These are phyloP conservation scores for Triplophysa bombifrons DNA, from an alignment of 2,797 vertebrate genomes.

Conservation along the genomic window DNA sequence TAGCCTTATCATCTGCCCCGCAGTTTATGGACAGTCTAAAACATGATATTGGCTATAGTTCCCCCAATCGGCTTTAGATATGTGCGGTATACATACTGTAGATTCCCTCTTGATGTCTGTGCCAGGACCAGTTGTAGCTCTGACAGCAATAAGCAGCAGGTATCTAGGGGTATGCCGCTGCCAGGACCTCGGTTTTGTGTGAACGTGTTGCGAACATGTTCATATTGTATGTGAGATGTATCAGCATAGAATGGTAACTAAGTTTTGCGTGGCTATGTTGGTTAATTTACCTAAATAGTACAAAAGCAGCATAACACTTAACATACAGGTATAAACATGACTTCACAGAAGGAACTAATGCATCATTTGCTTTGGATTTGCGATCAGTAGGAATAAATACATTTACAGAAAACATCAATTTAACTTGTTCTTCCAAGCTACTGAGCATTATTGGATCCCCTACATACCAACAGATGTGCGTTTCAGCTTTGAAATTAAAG, in stretches of 20 bases:
- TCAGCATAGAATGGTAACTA: no score
- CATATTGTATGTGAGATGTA: neutral
- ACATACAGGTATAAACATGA: neutral
- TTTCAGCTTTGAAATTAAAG: slow-evolving; percentile 70
- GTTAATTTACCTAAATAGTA: neutral
- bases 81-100: slow-evolving; percentile 5
- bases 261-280: neutral
- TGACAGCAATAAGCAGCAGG: slow-evolving; percentile 61
- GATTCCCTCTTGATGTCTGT: slow-evolving; percentile 58
- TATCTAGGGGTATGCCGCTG: slow-evolving; percentile 63
- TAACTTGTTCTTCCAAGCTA: slow-evolving; percentile 43
- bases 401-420: slow-evolving; percentile 29
- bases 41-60: slow-evolving; percentile 70
- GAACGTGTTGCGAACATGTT: slow-evolving; percentile 7
- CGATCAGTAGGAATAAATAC: slow-evolving; percentile 19
- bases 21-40: slow-evolving; percentile 76
- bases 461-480: slow-evolving; percentile 69
- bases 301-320: neutral
- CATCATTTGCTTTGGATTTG: neutral
- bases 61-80: slow-evolving; percentile 65
- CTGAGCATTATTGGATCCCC: slow-evolving; percentile 56
- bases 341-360: neutral
- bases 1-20: slow-evolving; percentile 76
- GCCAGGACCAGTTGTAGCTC: slow-evolving; percentile 70
- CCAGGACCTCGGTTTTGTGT: slow-evolving; percentile 1